Percentiles rank a stretch among this genome's conserved stretches.
Conservation (phyloP, 2,888 invertebrate species). For the Trilocha varians region DNA sequence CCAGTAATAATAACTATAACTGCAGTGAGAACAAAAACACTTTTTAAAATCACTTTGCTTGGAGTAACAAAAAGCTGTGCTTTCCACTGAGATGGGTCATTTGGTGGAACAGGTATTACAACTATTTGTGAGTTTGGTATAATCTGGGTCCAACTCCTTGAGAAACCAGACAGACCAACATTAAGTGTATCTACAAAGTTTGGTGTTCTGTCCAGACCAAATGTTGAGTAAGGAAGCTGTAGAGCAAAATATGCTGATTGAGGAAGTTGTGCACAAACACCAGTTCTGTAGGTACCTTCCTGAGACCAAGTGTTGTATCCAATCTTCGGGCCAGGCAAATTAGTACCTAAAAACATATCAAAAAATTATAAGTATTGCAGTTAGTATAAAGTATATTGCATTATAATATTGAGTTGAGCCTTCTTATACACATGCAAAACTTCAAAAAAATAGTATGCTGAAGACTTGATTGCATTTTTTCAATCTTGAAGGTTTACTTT, state of each 20-base stretch:
- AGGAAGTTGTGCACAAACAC: conserved; percentile 89
- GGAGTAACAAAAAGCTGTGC: conserved; percentile 96
- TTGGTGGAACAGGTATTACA: conserved; percentile 89
- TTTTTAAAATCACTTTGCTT: conserved; percentile 92
- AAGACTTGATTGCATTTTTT: no score
- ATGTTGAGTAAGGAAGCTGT: conserved; percentile 95
- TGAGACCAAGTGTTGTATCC: conserved; percentile 91
- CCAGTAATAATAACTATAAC: conserved; percentile 88
- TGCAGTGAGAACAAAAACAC: conserved; percentile 89
- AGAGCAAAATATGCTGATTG: conserved; percentile 94
- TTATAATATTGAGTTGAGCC: no score
- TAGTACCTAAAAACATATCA: conserved; percentile 73
- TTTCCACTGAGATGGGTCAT: conserved; percentile 86
- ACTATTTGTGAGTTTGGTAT: conserved; percentile 99
- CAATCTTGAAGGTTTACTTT: no score
- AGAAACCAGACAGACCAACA: conserved; percentile 82
- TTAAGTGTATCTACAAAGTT: conserved; percentile 95
- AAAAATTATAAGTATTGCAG: conserved; percentile 3
- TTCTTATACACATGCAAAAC: no score
- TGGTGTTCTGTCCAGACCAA: conserved; percentile 97
- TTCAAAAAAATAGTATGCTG: neutral
- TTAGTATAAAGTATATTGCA: neutral
- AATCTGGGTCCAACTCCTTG: conserved; percentile 88
- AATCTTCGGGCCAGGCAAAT: conserved; percentile 92
- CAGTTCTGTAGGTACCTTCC: conserved; percentile 85